Conservation (phyloP, 2,113 vertebrate genomes). For the Haliaeetus leucogaster region DNA sequence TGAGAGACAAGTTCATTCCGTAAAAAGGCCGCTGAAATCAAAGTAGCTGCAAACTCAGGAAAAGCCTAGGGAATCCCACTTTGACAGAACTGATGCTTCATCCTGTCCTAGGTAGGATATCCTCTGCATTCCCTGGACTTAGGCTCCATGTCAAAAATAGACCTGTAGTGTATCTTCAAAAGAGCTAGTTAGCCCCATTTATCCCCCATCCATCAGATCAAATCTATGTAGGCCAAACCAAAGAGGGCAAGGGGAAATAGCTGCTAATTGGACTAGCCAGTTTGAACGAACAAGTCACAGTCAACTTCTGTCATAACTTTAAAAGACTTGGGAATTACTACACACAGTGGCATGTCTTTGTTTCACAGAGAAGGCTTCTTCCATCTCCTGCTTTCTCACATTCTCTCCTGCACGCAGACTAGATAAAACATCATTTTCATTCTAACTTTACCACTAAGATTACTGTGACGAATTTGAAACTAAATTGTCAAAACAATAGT, state of each 20-base stretch:
- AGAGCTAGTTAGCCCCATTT: constrained; percentile 39
- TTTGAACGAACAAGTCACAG: constrained; percentile 30
- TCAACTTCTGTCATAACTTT: constrained; percentile 37
- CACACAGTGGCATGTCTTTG: neutral
- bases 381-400: neutral
- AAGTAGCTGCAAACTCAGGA: neutral
- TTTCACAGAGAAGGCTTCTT: neutral
- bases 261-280: constrained; percentile 40
- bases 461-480: neutral
- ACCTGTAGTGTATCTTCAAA: neutral
- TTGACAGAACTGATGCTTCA: neutral
- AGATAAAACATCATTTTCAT: neutral
- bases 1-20: neutral
- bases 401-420: neutral
- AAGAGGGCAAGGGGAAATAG: constrained; percentile 11
- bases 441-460: neutral
- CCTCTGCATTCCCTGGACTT: neutral
- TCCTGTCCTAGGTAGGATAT: neutral
- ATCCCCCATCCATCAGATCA: constrained; percentile 41
- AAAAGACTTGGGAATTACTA: neutral
- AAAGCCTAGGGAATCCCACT: neutral
- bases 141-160: neutral
- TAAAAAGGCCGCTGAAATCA: neutral
- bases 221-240: neutral
- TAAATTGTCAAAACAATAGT: neutral